Evolutionary conservation across 2,888 invertebrate species (phyloP).

Genomic region (Pseudolycoriella hygida): DNA sequence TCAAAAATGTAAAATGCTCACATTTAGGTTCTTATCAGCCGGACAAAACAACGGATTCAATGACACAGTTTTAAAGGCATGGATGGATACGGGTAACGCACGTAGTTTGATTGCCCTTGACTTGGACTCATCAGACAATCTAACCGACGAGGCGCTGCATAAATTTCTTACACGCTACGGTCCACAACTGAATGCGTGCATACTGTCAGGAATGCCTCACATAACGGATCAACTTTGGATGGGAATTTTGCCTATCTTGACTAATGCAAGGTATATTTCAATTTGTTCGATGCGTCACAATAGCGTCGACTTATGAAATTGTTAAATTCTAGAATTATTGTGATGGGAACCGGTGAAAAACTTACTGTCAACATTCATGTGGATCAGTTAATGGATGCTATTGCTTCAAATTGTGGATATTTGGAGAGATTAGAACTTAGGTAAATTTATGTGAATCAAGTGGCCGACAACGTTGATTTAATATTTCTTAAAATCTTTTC

Average conservation of each 20-base stretch:
- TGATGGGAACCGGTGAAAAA: constrained; percentile 94
- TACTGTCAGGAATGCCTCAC: constrained; percentile 90
- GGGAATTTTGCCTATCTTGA: constrained; percentile 77
- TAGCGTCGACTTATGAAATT: background rate
- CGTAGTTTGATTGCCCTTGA: constrained; percentile 73
- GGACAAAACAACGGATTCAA: constrained; percentile 97
- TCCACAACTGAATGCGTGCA: constrained; percentile 70
- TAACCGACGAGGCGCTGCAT: constrained; percentile 81
- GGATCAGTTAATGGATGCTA: constrained; percentile 94
- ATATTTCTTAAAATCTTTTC: constrained; percentile 2
- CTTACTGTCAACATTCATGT: constrained; percentile 93
- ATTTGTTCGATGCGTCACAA: background rate
- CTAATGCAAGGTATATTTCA: constrained; percentile 62
- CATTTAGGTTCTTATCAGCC: constrained; percentile 62
- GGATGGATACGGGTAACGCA: constrained; percentile 72
- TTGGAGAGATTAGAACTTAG: constrained; percentile 84
- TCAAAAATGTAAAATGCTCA: background rate
- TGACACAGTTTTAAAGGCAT: constrained; percentile 81
- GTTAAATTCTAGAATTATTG: constrained; percentile 53
- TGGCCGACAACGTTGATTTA: background rate
- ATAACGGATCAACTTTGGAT: constrained; percentile 98
- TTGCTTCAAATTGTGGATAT: constrained; percentile 78
- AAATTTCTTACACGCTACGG: constrained; percentile 86
- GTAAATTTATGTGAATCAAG: constrained; percentile 8
- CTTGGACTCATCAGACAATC: constrained; percentile 86